Percentiles rank a stretch among this genome's conserved stretches.
phyloP scores from a whole-genome alignment of 2,888 invertebrate genomes.

The Scaptomyza cyrtandrae region DNA sequence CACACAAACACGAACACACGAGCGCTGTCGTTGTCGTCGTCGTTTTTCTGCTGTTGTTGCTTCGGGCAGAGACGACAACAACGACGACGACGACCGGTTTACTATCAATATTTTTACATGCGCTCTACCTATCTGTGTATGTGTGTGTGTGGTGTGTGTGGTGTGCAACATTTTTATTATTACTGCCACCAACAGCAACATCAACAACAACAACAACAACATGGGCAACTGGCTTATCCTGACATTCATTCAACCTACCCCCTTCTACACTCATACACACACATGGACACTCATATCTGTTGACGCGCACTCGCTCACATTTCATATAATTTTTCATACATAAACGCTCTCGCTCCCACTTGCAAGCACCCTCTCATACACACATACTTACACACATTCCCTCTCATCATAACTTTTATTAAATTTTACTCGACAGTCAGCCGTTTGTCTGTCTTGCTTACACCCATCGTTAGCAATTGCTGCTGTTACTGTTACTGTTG shows the following conservation, averaged over 20 bases:
- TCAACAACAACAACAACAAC: conserved; percentile 28
- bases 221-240: conserved; percentile 59
- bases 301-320: conserved; percentile 69
- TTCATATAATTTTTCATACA: conserved; percentile 79
- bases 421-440: conserved; percentile 63
- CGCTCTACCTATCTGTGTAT: conserved; percentile 36
- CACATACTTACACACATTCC: conserved; percentile 44
- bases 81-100: conserved; percentile 56
- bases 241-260: conserved; percentile 79
- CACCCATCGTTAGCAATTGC: conserved; percentile 31
- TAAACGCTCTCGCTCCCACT: conserved; percentile 65
- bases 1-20: neutral
- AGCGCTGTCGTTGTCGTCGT: conserved; percentile 35
- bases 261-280: conserved; percentile 62
- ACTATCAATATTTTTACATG: conserved; percentile 61
- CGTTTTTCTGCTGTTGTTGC: conserved; percentile 37
- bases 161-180: conserved; percentile 71
- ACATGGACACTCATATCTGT: conserved; percentile 22
- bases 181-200: conserved; percentile 61
- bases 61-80: conserved; percentile 52
- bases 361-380: conserved; percentile 39
- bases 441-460: conserved; percentile 45
- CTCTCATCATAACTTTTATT: conserved; percentile 82
- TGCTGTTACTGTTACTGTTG: conserved; percentile 76
- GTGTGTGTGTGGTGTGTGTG: conserved; percentile 42